These are phyloP conservation scores for Plectrocnemia conspersa DNA, from an alignment of 1,140 invertebrate genomes.

Conservation along the genomic window DNA sequence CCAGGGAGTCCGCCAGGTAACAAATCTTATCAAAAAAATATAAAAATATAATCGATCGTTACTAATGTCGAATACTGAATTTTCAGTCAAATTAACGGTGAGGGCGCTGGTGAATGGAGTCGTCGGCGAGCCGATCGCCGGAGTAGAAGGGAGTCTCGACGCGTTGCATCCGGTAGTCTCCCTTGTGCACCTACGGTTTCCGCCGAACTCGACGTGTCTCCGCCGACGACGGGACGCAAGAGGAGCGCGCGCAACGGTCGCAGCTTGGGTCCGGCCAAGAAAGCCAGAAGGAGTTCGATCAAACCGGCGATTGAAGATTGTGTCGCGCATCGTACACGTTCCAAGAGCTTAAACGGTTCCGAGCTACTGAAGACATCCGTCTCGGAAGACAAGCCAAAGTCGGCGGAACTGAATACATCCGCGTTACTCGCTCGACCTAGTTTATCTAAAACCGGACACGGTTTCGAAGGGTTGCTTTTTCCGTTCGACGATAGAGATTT, in stretches of 20 bases:
- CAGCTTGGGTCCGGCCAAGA: constrained; percentile 5
- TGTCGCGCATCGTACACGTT: constrained; percentile 13
- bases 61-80: background rate
- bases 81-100: constrained; percentile 39
- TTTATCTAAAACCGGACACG: constrained; percentile 34
- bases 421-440: constrained; percentile 46
- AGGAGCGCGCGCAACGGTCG: constrained; percentile 3
- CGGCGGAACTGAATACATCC: constrained; percentile 34
- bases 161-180: constrained; percentile 41
- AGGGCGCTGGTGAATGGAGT: constrained; percentile 49
- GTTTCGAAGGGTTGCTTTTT: constrained; percentile 44
- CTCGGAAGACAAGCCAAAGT: constrained; percentile 23
- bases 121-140: constrained; percentile 46
- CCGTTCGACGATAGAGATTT: constrained; percentile 50
- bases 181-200: constrained; percentile 37
- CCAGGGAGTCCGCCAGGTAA: constrained; percentile 52
- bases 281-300: constrained; percentile 24
- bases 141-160: constrained; percentile 38
- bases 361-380: constrained; percentile 24
- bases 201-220: constrained; percentile 16
- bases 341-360: background rate
- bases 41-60: background rate
- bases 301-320: constrained; percentile 10
- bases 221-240: constrained; percentile 6
- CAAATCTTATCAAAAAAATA: background rate